Percentiles rank a stretch among this genome's conserved stretches.
Conservation (phyloP, 2,113 vertebrate species). For the Hippocampus zosterae region DNA sequence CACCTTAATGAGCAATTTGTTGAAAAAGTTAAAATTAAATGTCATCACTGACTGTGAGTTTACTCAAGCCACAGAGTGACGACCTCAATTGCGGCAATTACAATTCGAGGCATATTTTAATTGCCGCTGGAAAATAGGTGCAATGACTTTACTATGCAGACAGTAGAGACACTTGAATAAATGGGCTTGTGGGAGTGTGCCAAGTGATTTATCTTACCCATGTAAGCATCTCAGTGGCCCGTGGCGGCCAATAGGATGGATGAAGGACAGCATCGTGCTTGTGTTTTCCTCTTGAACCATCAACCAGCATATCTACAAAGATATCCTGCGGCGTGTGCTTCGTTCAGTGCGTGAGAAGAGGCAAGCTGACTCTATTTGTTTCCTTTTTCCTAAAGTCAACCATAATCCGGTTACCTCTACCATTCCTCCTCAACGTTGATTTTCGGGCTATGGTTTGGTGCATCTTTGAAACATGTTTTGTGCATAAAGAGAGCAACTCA, state of each 20-base stretch:
- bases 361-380: no score
- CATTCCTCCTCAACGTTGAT: no score
- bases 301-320: no score
- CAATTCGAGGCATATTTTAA: constrained; percentile 25
- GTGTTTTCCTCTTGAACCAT: not conserved
- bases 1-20: constrained; percentile 32
- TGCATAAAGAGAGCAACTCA: no score
- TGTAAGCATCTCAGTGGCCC: constrained; percentile 8
- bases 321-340: no score
- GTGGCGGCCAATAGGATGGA: not conserved
- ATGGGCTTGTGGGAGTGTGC: not conserved
- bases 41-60: constrained; percentile 29
- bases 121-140: constrained; percentile 15
- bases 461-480: no score
- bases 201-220: not conserved
- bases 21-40: constrained; percentile 36
- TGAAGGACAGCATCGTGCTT: not conserved
- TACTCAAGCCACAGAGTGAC: constrained; percentile 5
- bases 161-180: not conserved
- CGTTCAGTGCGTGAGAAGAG: not conserved
- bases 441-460: no score
- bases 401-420: no score
- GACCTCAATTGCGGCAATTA: constrained; percentile 34
- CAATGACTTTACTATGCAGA: constrained; percentile 6
- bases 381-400: no score